Conservation (phyloP, 2,797 vertebrate species). For the Oceanodroma leucorhoa region DNA sequence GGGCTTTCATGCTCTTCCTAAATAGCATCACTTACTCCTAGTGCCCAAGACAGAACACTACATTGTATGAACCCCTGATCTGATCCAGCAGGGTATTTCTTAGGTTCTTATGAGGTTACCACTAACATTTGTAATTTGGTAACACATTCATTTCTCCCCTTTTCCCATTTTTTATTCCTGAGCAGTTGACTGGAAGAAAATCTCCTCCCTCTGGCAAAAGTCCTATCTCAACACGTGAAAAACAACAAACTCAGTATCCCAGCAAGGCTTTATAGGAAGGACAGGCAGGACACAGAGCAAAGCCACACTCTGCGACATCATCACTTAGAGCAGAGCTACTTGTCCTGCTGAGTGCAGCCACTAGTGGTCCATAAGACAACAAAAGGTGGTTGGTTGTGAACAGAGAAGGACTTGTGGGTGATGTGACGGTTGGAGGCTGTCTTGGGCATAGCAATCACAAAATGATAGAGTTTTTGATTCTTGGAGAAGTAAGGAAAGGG, state of each 20-base stretch:
- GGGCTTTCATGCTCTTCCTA: background rate
- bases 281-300: background rate
- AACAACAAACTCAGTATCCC: background rate
- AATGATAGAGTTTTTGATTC: too few relatives aligned
- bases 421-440: too few relatives aligned
- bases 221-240: background rate
- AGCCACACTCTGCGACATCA: background rate
- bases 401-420: too few relatives aligned
- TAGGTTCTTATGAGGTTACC: background rate
- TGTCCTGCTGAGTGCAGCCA: background rate
- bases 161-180: background rate
- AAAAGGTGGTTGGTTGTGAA: background rate
- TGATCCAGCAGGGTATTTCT: background rate
- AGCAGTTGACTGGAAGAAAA: background rate
- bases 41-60: background rate
- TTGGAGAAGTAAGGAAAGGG: too few relatives aligned
- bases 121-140: background rate
- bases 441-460: too few relatives aligned
- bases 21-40: background rate
- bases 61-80: background rate
- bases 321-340: background rate
- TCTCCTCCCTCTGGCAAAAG: background rate
- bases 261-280: background rate
- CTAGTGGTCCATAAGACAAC: background rate
- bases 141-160: background rate